Evolutionary conservation across 2,888 invertebrate genomes (phyloP).

Genomic region (Diaphora mendica): DNA sequence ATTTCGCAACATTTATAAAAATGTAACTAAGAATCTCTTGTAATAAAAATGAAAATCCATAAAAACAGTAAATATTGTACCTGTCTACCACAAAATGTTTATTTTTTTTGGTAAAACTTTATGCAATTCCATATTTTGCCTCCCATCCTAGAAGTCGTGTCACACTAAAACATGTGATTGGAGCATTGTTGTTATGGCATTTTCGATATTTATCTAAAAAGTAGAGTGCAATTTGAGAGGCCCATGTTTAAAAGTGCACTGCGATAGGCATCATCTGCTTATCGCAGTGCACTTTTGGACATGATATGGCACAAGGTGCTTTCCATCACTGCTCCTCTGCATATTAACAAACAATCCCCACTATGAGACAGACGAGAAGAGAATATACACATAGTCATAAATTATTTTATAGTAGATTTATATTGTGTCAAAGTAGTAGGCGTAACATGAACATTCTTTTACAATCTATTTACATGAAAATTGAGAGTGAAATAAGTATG

Average conservation of each 20-base stretch:
- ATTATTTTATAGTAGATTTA: neutral
- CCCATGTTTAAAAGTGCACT: too few species aligned
- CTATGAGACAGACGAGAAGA: too few species aligned
- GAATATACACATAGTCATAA: too few species aligned
- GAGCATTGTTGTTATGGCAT: neutral
- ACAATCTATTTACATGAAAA: too few species aligned
- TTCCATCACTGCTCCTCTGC: neutral
- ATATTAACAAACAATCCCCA: too few species aligned
- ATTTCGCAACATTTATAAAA: constrained; percentile 62
- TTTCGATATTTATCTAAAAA: neutral
- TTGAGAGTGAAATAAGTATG: neutral
- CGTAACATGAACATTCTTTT: neutral
- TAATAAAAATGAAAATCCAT: constrained; percentile 60
- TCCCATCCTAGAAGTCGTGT: neutral
- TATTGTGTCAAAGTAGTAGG: neutral
- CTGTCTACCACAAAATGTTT: constrained; percentile 60
- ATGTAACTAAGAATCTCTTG: constrained; percentile 57
- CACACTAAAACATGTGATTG: neutral
- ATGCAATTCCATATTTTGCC: neutral
- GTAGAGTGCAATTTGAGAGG: too few species aligned
- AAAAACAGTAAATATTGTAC: constrained; percentile 71
- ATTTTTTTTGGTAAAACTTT: constrained; percentile 53
- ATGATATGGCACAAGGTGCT: neutral
- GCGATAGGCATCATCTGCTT: too few species aligned
- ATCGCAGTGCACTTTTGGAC: too few species aligned